Evolutionary conservation across 2,888 invertebrate species (phyloP).

Genomic region (Perdita meconis): DNA sequence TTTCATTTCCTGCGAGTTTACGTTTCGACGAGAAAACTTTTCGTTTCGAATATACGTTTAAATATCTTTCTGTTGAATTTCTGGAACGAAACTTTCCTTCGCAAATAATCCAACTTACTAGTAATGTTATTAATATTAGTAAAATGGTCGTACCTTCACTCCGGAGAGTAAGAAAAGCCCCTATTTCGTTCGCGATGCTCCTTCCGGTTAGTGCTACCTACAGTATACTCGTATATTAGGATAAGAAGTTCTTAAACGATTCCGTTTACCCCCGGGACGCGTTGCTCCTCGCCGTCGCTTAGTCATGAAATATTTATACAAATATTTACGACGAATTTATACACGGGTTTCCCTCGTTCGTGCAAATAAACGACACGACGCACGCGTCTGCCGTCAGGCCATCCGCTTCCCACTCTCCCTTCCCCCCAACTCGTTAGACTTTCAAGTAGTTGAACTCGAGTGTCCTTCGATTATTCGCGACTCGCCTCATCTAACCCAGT

Average conservation of each 20-base stretch:
- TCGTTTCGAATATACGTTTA: constrained; percentile 1
- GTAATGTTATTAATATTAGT: constrained; percentile 9
- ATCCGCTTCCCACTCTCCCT: constrained; percentile 8
- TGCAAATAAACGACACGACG: constrained; percentile 16
- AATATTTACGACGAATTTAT: constrained; percentile 37
- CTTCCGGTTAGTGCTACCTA: neutral
- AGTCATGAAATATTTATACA: constrained; percentile 31
- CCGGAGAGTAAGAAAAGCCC: neutral
- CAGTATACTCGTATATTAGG: neutral
- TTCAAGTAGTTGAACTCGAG: constrained; percentile 53
- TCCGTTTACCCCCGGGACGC: neutral
- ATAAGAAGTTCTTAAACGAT: constrained; percentile 8
- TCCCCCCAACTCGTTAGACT: constrained; percentile 59
- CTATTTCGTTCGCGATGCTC: constrained; percentile 3
- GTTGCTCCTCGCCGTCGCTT: neutral
- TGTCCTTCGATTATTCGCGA: constrained; percentile 58
- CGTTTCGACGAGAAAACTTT: neutral
- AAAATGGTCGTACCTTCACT: neutral
- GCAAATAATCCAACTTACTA: neutral
- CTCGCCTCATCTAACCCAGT: constrained; percentile 38
- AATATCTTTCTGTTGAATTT: constrained; percentile 3
- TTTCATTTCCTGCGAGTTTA: neutral
- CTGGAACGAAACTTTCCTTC: too few relatives aligned
- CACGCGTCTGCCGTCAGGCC: constrained; percentile 8
- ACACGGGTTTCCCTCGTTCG: neutral